Evolutionary conservation across 2,797 vertebrate genomes (phyloP).

Genomic region (Linurgus olivaceus): DNA sequence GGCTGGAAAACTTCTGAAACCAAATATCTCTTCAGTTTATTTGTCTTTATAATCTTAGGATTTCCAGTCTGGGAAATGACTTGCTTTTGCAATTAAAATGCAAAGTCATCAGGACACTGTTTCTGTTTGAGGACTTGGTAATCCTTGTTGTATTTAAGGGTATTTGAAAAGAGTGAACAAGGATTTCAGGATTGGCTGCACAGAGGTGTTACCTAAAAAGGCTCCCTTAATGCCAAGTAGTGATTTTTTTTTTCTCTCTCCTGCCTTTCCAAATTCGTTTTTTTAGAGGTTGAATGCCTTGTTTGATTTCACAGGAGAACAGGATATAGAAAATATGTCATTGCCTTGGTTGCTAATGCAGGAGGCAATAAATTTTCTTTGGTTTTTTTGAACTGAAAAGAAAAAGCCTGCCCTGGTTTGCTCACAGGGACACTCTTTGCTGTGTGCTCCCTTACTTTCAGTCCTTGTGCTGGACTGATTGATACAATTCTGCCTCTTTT

Average conservation of each 20-base stretch:
- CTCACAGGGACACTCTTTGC: not conserved
- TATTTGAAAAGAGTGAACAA: not conserved
- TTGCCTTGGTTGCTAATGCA: not conserved
- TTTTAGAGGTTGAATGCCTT: conserved; percentile 30
- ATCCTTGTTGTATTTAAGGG: conserved; percentile 39
- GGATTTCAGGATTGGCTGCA: not conserved
- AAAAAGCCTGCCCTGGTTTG: not conserved
- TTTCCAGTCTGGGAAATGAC: not conserved
- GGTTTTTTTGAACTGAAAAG: not conserved
- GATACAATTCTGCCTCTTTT: not conserved
- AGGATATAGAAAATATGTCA: not conserved
- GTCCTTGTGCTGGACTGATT: not conserved
- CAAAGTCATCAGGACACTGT: not conserved
- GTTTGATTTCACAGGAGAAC: not conserved
- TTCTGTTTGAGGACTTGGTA: conserved; percentile 23
- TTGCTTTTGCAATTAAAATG: not conserved
- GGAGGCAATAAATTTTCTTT: not conserved
- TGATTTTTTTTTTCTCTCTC: not conserved
- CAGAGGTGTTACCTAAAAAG: conserved; percentile 24
- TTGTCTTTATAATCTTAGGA: not conserved
- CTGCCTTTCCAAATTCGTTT: not conserved
- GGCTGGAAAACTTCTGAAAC: not conserved
- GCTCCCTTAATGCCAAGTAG: not conserved
- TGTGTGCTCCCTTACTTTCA: not conserved
- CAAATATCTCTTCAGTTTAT: not conserved